Evolutionary conservation across 64 coral and sea anemone species (phyloP).

Genomic region (Orbicella faveolata): DNA sequence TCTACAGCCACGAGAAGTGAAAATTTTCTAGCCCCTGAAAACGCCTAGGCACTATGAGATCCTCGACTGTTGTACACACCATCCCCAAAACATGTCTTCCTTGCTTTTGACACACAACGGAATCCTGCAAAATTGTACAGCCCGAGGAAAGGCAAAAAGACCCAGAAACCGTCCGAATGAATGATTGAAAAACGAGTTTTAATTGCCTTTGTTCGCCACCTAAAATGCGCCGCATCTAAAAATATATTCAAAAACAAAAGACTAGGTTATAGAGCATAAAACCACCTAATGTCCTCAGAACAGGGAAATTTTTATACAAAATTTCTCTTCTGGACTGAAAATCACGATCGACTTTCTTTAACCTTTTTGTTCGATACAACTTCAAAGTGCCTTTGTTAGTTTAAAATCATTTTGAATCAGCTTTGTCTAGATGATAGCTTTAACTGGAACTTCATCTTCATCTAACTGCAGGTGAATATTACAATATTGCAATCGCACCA

Average conservation of each 20-base stretch:
- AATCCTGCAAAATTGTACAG: conserved; percentile 25
- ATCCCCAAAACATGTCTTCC: conserved; percentile 1
- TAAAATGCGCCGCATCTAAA: conserved; percentile 1
- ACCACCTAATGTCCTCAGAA: neutral
- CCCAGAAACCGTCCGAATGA: neutral
- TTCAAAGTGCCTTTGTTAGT: neutral
- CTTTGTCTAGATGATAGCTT: neutral
- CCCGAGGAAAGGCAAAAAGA: neutral
- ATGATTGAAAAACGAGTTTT: neutral
- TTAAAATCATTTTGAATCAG: conserved; percentile 7
- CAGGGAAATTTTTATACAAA: neutral
- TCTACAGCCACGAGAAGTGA: conserved; percentile 5
- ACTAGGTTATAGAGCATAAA: neutral
- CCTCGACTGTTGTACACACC: neutral
- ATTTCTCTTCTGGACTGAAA: neutral
- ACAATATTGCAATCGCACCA: neutral
- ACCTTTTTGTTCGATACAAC: neutral
- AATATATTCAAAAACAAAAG: neutral
- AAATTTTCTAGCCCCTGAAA: conserved; percentile 29
- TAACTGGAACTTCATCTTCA: conserved; percentile 14
- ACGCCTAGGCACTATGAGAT: neutral
- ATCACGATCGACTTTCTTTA: neutral
- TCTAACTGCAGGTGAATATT: conserved; percentile 41
- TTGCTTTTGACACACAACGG: conserved; percentile 12
- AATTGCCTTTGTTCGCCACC: conserved; percentile 5